Conservation (phyloP, 1,140 invertebrate genomes). For the Parapsyche elsis region DNA sequence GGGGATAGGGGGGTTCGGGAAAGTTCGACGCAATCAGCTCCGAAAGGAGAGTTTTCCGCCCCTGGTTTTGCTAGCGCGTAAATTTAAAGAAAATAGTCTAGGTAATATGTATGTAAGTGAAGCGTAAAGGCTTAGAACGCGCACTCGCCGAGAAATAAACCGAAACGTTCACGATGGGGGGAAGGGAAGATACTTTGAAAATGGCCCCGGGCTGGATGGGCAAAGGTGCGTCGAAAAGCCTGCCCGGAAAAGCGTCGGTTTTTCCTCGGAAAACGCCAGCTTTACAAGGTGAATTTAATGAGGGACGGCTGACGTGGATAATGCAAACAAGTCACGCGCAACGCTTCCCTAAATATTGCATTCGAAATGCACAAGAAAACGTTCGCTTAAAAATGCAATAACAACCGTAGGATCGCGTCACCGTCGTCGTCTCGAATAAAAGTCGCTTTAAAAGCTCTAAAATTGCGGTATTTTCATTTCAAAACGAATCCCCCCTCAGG, state of each 20-base stretch:
- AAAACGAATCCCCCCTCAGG: too few relatives aligned
- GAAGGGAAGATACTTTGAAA: slow-evolving; percentile 38
- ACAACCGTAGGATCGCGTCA: too few relatives aligned
- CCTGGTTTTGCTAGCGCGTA: slow-evolving; percentile 21
- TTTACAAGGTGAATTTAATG: neutral
- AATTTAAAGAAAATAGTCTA: slow-evolving; percentile 53
- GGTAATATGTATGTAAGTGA: slow-evolving; percentile 43
- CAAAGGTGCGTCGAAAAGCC: neutral
- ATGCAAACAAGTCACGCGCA: too few relatives aligned
- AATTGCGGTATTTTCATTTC: too few relatives aligned
- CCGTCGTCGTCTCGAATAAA: too few relatives aligned
- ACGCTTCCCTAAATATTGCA: too few relatives aligned
- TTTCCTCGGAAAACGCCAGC: neutral
- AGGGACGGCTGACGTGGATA: too few relatives aligned
- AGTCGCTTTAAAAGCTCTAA: too few relatives aligned
- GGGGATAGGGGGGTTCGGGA: neutral
- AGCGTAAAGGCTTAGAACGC: slow-evolving; percentile 43
- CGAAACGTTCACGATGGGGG: slow-evolving; percentile 27
- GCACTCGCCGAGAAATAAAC: slow-evolving; percentile 39
- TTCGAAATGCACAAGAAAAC: too few relatives aligned
- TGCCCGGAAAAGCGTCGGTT: neutral
- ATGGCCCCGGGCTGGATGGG: slow-evolving; percentile 44
- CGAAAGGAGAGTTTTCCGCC: slow-evolving; percentile 35
- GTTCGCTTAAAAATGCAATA: too few relatives aligned
- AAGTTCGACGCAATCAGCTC: slow-evolving; percentile 43